Conservation (phyloP, 2,888 invertebrate species). For the Metalampra italica region DNA sequence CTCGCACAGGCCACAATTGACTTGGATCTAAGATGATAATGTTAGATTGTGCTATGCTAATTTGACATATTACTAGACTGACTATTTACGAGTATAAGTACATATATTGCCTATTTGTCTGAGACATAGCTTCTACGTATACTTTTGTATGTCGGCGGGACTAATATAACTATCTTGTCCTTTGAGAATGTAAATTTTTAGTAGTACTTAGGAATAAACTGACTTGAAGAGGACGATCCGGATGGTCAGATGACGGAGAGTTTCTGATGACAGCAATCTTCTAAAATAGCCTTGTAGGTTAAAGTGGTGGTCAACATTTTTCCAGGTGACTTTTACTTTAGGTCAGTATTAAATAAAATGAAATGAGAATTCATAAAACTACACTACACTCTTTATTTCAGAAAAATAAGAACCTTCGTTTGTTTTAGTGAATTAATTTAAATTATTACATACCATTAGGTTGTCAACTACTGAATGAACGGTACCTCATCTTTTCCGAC, state of each 20-base stretch:
- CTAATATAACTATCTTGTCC: no score
- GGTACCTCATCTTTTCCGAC: slow-evolving; percentile 37
- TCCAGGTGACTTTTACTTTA: no score
- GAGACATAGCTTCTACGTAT: no score
- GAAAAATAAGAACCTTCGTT: background rate
- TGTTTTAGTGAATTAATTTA: background rate
- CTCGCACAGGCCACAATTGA: no score
- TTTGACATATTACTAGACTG: no score
- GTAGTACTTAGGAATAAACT: slow-evolving; percentile 3
- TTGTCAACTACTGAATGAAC: slow-evolving; percentile 37
- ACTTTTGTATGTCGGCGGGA: no score
- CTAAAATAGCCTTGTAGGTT: slow-evolving; percentile 16
- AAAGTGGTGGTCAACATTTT: slow-evolving; percentile 35
- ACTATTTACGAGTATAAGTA: no score
- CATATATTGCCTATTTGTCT: no score
- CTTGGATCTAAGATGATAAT: no score
- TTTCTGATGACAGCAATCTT: slow-evolving; percentile 54
- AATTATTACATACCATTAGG: slow-evolving; percentile 6
- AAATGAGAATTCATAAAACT: background rate
- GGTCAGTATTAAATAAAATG: no score
- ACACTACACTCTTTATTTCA: background rate
- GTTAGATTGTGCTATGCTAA: no score
- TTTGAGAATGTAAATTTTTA: background rate
- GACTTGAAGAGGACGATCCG: slow-evolving; percentile 17
- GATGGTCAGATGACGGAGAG: slow-evolving; percentile 34